A percentile compares a stretch with the other conserved stretches of the same genome.
Conservation (phyloP, 2,113 vertebrate species). For the Nerophis ophidion region DNA sequence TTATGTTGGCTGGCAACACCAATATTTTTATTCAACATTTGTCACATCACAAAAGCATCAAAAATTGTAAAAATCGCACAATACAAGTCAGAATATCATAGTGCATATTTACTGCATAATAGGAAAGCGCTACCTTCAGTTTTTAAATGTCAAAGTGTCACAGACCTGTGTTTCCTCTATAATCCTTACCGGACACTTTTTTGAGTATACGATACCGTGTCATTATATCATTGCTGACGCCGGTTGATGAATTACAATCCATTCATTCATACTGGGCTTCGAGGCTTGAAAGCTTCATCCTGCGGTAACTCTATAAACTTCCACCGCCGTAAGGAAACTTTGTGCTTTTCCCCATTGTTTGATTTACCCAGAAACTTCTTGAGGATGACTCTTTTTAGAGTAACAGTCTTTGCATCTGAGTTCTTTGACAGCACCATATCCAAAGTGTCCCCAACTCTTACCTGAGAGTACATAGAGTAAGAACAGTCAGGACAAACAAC, state of each 20-base stretch:
- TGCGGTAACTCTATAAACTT: constrained; percentile 79
- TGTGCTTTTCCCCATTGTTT: constrained; percentile 75
- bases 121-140: neutral
- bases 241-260: neutral
- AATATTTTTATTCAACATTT: no score
- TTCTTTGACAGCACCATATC: constrained; percentile 83
- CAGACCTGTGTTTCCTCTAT: neutral
- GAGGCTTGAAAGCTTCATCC: constrained; percentile 70
- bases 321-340: constrained; percentile 85
- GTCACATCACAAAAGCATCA: no score
- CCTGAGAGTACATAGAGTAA: constrained; percentile 61
- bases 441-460: constrained; percentile 86
- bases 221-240: neutral
- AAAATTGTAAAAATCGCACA: neutral
- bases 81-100: constrained; percentile 6
- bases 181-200: neutral
- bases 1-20: neutral
- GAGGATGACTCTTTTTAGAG: constrained; percentile 82
- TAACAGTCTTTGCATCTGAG: constrained; percentile 75
- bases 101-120: constrained; percentile 32
- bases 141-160: neutral
- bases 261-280: constrained; percentile 15
- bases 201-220: neutral
- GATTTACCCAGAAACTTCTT: constrained; percentile 74
- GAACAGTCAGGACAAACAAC: neutral